Evolutionary conservation across 1,140 invertebrate genomes (phyloP), one percentile per base, ranked within the genome.

Genomic region (Daktulosphaira vitifoliae): DNA sequence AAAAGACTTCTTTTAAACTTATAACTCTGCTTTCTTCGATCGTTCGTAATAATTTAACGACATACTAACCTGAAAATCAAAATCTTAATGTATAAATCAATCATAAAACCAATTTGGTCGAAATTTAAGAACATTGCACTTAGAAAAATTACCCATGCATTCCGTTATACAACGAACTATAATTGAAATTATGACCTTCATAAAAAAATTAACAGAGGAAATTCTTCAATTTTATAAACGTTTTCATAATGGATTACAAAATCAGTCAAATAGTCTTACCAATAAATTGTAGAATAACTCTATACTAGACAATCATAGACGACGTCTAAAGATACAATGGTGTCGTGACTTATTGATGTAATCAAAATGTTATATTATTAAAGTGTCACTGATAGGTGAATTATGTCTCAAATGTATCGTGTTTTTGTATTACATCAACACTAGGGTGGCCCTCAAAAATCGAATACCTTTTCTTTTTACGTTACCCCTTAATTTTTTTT

Each of bases 61-160:
- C 29, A 65, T 42, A 44, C 73, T 33, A 68, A 56, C 15, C 20
- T 71, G 6, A 22, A 71, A 49, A 72, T 71, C 65, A 74, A 74
- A 69, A 15, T 73, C 3, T 48, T 71, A 13, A 37, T 74, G 1
- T 72, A 74, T 59, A 71, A 73, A 48, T 20, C 37, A 3, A 69
- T 73, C 2, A n/a, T 53, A 3, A 53, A 53, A 53, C 18, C 29
- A 15, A 50, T 50, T 13, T 50, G 20, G 3, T 65, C 9, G 72
- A 74, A 7, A 16, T 29, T 38, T 20, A 42, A 26, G 67, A 42
- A 20, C 18, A 67, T 64, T 33, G 16, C 46, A 5, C 48, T 67
- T 25, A n/a, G 65, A 59, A 59, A 23, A 18, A 59, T 66, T 18
- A 23, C 51, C 15, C 26, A 54, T 13, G 65, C 53, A 11, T n/a